Percentiles rank a stretch among this genome's conserved stretches.
Conservation (phyloP, 2,888 invertebrate species). For the Entomobrya multifasciata region DNA sequence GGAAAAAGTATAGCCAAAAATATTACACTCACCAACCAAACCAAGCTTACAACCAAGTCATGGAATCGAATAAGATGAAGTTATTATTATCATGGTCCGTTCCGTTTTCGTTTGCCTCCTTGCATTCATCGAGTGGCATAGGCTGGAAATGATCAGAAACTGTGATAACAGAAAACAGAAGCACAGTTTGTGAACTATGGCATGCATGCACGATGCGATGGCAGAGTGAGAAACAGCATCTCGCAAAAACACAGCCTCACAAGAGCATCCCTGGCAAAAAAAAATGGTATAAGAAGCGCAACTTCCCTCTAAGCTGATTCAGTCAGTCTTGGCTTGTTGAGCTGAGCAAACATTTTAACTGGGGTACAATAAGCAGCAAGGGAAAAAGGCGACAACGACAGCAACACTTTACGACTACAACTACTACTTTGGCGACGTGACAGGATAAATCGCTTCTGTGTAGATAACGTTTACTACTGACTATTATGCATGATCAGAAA, state of each 20-base stretch:
- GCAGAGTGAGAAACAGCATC: background rate
- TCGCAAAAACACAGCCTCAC: too few relatives aligned
- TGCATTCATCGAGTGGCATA: background rate
- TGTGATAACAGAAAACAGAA: too few relatives aligned
- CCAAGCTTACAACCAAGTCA: background rate
- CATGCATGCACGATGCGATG: background rate
- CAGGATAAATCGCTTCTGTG: conserved; percentile 22
- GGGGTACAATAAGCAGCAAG: background rate
- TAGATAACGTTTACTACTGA: conserved; percentile 3
- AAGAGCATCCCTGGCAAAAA: background rate
- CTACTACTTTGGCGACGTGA: conserved; percentile 37
- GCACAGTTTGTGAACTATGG: background rate
- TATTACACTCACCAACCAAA: background rate
- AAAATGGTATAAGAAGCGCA: conserved; percentile 26
- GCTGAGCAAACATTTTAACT: conserved; percentile 35
- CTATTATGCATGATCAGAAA: conserved; percentile 3
- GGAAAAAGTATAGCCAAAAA: too few relatives aligned
- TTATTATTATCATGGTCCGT: conserved; percentile 32
- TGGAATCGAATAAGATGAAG: conserved; percentile 26
- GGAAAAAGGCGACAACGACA: conserved; percentile 14
- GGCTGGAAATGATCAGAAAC: background rate
- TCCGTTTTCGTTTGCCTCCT: background rate
- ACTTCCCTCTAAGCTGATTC: conserved; percentile 1
- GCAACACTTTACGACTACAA: background rate
- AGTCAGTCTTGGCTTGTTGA: conserved; percentile 53